phyloP scores from a whole-genome alignment of 2,888 invertebrate genomes.

The Lutraria lutraria region DNA sequence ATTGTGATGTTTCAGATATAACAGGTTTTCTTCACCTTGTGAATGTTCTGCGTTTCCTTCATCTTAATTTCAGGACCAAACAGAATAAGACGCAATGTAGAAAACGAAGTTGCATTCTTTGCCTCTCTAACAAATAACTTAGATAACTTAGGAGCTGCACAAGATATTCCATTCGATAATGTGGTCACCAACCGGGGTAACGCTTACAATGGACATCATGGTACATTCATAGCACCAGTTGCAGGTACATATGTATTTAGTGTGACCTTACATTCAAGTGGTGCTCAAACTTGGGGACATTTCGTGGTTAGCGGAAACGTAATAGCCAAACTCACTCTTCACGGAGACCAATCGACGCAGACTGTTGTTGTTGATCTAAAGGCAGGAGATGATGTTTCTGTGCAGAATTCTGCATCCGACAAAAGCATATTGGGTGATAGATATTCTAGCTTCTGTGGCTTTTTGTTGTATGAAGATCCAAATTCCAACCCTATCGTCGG shows the following conservation, averaged over 20 bases:
- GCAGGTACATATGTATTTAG: slow-evolving; percentile 35
- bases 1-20: too few species aligned
- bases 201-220: slow-evolving; percentile 45
- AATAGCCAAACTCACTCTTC: not conserved
- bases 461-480: not conserved
- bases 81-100: not conserved
- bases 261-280: not conserved
- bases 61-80: not conserved
- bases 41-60: not conserved
- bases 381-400: not conserved
- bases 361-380: not conserved
- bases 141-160: not conserved
- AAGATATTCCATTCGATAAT: not conserved
- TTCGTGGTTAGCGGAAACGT: not conserved
- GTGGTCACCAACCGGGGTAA: slow-evolving; percentile 36
- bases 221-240: slow-evolving; percentile 41
- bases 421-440: not conserved
- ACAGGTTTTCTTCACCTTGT: too few species aligned
- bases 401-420: not conserved
- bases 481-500: not conserved
- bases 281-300: not conserved
- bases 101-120: not conserved
- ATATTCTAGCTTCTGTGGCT: not conserved
- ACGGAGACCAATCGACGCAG: not conserved
- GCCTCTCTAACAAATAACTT: not conserved